Percentiles rank a stretch among this genome's conserved stretches.
phyloP scores from a whole-genome alignment of 2,888 invertebrate genomes.

The Leuctra nigra region DNA sequence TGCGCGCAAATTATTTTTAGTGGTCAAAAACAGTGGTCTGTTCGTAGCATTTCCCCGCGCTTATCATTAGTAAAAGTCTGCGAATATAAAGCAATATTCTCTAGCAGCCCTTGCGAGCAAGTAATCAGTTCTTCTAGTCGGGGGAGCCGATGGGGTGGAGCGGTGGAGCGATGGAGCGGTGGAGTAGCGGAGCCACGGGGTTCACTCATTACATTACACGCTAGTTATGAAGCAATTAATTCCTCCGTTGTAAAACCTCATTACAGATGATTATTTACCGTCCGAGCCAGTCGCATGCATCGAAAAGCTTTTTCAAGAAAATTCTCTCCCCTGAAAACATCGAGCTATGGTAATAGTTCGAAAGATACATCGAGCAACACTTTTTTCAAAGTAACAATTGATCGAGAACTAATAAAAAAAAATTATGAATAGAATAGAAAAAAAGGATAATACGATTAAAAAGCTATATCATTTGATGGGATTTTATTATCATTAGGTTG shows the following conservation, averaged over 20 bases:
- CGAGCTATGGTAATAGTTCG: not conserved
- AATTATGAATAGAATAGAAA: too few species aligned
- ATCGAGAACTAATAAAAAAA: too few species aligned
- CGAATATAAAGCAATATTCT: too few species aligned
- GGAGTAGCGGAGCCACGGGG: not conserved
- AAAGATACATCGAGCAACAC: not conserved
- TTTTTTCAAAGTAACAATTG: not conserved
- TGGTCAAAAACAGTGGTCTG: too few species aligned
- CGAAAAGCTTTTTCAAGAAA: not conserved
- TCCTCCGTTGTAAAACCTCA: not conserved
- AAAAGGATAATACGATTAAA: too few species aligned
- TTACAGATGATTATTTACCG: not conserved
- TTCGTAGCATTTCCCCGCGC: too few species aligned
- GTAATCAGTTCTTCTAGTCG: too few species aligned
- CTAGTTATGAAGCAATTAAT: not conserved
- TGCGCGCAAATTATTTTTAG: too few species aligned
- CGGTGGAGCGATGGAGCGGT: not conserved
- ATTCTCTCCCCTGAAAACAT: not conserved
- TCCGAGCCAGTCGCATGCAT: too few species aligned
- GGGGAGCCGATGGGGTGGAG: too few species aligned
- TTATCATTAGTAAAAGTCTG: too few species aligned
- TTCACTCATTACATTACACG: not conserved
- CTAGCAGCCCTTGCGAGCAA: too few species aligned
- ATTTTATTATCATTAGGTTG: constrained; percentile 7
- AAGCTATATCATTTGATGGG: constrained; percentile 1